Evolutionary conservation across 1,140 invertebrate genomes (phyloP), one percentile per base, ranked within the genome.

Genomic region (Calephelis nemesis): DNA sequence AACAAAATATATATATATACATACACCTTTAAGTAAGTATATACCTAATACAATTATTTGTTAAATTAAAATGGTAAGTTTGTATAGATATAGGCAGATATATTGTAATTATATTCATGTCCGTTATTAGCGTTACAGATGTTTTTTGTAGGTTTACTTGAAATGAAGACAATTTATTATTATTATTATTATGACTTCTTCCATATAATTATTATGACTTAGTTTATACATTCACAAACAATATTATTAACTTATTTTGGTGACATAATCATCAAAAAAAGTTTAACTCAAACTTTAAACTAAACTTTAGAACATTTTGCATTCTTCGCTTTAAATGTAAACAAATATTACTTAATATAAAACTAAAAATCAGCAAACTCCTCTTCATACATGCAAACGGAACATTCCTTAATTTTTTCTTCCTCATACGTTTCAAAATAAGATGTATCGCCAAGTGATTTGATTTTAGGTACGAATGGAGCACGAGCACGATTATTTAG

Each of bases 361-460:
- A 39, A 10, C 10, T 86, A 93, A 85, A 93, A 93, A 69, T 92
- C 86, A 30, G 74, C 76, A 76, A 93, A 93, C 47, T 92, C 88
- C 30, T 91, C 83, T 74, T 92, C 90, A 67, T 71, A 92, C 40
- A 91, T 74, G 70, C 87, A 90, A n/a, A 87, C 69, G 4, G 83
- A 79, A 65, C 88, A 87, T 6, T 88, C 78, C 66, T 92, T 83
- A 54, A 88, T 73, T 78, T 87, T 75, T 71, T 88, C 74, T 65
- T 92, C 77, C 8, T 92, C 90, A 69, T 77, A 97, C 71, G 93
- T 91, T 71, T 98, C 97, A 82, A 98, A 99, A 88, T 98, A 96
- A 73, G 74, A 92, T 0, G 94, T 96, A 83, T 98, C 97, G 3
- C 95, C 95, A 0, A 94, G 92, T 60, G 94, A 93, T 68, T 93